A percentile compares a stretch with the other conserved stretches of the same genome.
Conservation (phyloP, 2,888 invertebrate genomes). For the Cryptus viduatorius region DNA sequence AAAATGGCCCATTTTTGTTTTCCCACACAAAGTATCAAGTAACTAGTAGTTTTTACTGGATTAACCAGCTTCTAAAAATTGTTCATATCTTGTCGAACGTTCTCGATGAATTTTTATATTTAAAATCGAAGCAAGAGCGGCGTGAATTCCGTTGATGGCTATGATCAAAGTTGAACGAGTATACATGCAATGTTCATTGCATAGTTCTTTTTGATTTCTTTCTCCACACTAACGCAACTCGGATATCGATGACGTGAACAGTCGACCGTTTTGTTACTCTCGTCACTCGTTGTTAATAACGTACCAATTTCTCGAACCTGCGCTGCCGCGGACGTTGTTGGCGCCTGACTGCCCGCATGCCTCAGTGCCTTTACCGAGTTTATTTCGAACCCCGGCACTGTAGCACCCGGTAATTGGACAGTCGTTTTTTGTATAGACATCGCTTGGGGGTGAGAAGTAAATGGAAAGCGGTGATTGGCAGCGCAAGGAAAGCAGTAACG, state of each 20-base stretch:
- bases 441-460: slow-evolving; percentile 17
- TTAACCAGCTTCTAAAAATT: neutral
- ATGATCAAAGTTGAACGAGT: slow-evolving; percentile 24
- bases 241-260: slow-evolving; percentile 40
- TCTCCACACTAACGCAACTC: slow-evolving; percentile 9
- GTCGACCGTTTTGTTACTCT: slow-evolving; percentile 44
- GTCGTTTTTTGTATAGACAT: slow-evolving; percentile 44
- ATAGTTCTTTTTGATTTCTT: slow-evolving; percentile 23
- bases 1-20: neutral
- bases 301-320: slow-evolving; percentile 55
- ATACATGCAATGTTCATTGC: slow-evolving; percentile 28
- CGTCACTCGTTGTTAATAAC: slow-evolving; percentile 58
- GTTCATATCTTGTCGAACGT: neutral
- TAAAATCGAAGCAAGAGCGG: neutral
- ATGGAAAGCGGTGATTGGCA: slow-evolving; percentile 6
- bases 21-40: neutral
- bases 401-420: slow-evolving; percentile 56
- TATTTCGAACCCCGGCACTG: slow-evolving; percentile 41
- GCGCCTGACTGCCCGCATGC: slow-evolving; percentile 21
- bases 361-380: slow-evolving; percentile 43
- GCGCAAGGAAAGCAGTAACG: neutral
- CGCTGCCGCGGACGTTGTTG: slow-evolving; percentile 30
- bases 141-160: neutral
- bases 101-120: slow-evolving; percentile 18
- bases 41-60: neutral